phyloP scores from a whole-genome alignment of 2,888 invertebrate species.

The Agrotis ipsilon region DNA sequence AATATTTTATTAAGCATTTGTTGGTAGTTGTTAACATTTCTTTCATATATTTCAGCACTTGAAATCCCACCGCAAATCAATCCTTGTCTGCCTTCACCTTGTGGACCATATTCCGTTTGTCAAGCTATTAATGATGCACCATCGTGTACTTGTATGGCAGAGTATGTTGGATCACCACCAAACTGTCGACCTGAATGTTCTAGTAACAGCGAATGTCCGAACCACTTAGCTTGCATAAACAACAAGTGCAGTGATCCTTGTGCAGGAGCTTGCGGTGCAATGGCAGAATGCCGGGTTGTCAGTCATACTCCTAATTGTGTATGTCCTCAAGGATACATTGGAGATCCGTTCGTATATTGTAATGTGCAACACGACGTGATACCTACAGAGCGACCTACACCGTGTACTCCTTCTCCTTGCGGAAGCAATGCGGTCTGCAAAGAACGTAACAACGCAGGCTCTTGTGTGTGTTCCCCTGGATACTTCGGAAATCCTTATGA shows the following conservation, averaged over 20 bases:
- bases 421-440: conserved; percentile 94
- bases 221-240: conserved; percentile 93
- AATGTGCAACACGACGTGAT: conserved; percentile 79
- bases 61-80: conserved; percentile 84
- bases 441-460: conserved; percentile 93
- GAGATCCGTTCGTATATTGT: conserved; percentile 94
- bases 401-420: conserved; percentile 94
- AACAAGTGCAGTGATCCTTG: conserved; percentile 95
- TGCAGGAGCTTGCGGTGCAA: conserved; percentile 92
- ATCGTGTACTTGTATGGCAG: conserved; percentile 93
- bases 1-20: background rate
- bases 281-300: conserved; percentile 94
- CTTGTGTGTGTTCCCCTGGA: conserved; percentile 93
- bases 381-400: conserved; percentile 86
- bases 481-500: conserved; percentile 92
- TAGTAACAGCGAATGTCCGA: conserved; percentile 93
- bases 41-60: conserved; percentile 72
- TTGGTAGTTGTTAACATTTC: background rate
- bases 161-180: conserved; percentile 93
- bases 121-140: conserved; percentile 91
- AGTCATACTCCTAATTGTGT: conserved; percentile 94
- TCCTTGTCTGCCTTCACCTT: conserved; percentile 93
- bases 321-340: conserved; percentile 92
- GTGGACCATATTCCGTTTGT: conserved; percentile 93
- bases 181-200: conserved; percentile 94